Percentiles rank a stretch among this genome's conserved stretches.
Evolutionary conservation across 2,113 vertebrate species (phyloP).

Genomic region (Stomatorhinus ivindoensis): DNA sequence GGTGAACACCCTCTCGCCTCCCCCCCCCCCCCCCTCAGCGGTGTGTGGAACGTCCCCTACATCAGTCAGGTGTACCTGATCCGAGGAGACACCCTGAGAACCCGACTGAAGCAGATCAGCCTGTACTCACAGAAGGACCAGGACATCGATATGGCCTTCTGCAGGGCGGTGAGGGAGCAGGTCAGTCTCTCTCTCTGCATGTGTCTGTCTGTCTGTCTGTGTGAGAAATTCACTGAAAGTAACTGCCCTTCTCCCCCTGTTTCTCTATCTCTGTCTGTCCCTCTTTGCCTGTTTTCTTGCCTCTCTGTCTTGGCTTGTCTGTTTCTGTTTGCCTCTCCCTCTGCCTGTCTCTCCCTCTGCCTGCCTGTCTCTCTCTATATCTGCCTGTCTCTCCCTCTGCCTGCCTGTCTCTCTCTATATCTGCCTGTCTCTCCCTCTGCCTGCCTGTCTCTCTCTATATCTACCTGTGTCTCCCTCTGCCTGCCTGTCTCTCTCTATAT

Average conservation of each 20-base stretch:
- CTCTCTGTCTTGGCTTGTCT: background rate
- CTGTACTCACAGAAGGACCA: conserved; percentile 52
- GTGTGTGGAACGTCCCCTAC: conserved; percentile 72
- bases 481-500: background rate
- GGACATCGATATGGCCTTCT: conserved; percentile 69
- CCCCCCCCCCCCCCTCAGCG: conserved; percentile 34
- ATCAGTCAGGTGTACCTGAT: conserved; percentile 63
- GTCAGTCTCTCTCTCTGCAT: conserved; percentile 35
- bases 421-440: background rate
- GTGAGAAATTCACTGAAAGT: too few relatives aligned
- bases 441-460: too few relatives aligned
- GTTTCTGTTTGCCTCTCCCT: background rate
- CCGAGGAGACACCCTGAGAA: conserved; percentile 50
- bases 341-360: background rate
- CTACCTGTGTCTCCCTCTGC: background rate
- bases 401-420: background rate
- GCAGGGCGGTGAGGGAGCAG: conserved; percentile 58
- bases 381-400: background rate
- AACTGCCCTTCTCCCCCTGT: background rate
- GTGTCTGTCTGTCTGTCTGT: background rate
- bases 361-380: background rate
- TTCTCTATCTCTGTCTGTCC: background rate
- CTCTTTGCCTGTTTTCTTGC: background rate
- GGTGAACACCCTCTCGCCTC: background rate
- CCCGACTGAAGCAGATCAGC: conserved; percentile 43